These are phyloP conservation scores for Netelia inedita DNA, from an alignment of 2,888 invertebrate species.

Conservation along the genomic window DNA sequence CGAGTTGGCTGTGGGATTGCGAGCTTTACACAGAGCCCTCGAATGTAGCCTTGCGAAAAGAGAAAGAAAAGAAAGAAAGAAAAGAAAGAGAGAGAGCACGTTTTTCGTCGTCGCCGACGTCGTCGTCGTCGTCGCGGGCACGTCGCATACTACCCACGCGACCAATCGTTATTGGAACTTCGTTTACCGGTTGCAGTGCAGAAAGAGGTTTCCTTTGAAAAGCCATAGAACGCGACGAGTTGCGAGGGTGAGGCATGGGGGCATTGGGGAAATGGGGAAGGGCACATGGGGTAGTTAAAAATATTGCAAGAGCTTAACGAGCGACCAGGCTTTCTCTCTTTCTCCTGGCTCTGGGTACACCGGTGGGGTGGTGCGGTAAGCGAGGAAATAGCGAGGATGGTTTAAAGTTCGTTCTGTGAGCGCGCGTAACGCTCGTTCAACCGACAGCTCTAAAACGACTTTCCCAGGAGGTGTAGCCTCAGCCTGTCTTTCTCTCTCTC, in stretches of 20 bases:
- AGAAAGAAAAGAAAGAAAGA: slow-evolving; percentile 25
- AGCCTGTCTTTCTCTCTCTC: slow-evolving; percentile 3
- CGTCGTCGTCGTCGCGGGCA: slow-evolving; percentile 15
- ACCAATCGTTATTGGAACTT: slow-evolving; percentile 62
- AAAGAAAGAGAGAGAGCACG: not conserved
- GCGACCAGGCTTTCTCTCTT: slow-evolving; percentile 24
- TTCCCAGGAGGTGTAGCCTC: slow-evolving; percentile 73
- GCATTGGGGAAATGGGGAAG: slow-evolving; percentile 53
- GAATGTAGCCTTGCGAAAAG: slow-evolving; percentile 15
- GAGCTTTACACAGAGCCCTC: slow-evolving; percentile 41
- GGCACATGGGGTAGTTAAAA: slow-evolving; percentile 62
- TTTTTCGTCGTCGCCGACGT: slow-evolving; percentile 30
- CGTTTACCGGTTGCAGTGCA: slow-evolving; percentile 15
- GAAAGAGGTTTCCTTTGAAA: slow-evolving; percentile 46
- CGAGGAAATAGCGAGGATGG: slow-evolving; percentile 77
- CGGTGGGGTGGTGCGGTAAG: slow-evolving; percentile 53
- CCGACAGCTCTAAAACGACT: slow-evolving; percentile 56
- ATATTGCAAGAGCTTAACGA: slow-evolving; percentile 66
- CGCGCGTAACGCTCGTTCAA: slow-evolving; percentile 46
- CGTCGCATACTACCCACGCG: slow-evolving; percentile 32
- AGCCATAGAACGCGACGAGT: slow-evolving; percentile 26
- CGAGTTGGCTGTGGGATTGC: slow-evolving; percentile 29
- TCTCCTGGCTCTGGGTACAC: slow-evolving; percentile 6
- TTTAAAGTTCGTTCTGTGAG: slow-evolving; percentile 79
- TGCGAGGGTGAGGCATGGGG: slow-evolving; percentile 8